phyloP scores from a whole-genome alignment of 2,888 invertebrate species.

The Smittia sp. region DNA sequence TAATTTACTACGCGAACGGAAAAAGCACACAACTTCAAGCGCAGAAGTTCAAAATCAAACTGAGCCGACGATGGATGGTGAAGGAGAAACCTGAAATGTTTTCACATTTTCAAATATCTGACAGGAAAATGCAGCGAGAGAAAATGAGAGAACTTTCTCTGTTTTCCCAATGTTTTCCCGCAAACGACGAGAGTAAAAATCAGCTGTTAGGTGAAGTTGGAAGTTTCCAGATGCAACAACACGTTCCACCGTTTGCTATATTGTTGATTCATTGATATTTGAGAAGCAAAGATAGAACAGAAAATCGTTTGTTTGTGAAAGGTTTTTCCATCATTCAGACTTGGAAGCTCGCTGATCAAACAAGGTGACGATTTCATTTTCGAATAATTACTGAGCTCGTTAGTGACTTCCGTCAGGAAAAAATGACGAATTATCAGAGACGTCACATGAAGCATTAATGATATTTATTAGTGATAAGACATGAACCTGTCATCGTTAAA shows the following conservation, averaged over 20 bases:
- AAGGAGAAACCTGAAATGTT: neutral
- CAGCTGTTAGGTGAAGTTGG: neutral
- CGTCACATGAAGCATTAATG: too few species aligned
- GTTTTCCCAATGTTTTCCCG: neutral
- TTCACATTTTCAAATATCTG: conserved; percentile 1
- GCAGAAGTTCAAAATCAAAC: conserved; percentile 13
- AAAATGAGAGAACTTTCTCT: conserved; percentile 10
- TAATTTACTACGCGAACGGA: neutral
- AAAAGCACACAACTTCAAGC: conserved; percentile 7
- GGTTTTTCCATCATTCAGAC: too few species aligned
- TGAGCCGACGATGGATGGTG: conserved; percentile 2
- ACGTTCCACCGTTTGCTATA: conserved; percentile 2
- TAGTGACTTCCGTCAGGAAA: too few species aligned
- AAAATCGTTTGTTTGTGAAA: too few species aligned
- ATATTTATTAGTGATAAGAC: too few species aligned
- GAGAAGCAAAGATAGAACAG: too few species aligned
- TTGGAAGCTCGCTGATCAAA: too few species aligned
- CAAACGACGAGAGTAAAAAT: neutral
- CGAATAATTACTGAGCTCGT: too few species aligned
- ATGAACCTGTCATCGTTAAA: too few species aligned
- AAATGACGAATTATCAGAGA: too few species aligned
- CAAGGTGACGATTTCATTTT: too few species aligned
- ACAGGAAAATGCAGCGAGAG: conserved; percentile 18
- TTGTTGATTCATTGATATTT: too few species aligned
- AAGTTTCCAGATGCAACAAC: neutral